These are phyloP conservation scores for Octodon degus DNA, from an alignment of 2,113 vertebrate species.

Conservation along the genomic window DNA sequence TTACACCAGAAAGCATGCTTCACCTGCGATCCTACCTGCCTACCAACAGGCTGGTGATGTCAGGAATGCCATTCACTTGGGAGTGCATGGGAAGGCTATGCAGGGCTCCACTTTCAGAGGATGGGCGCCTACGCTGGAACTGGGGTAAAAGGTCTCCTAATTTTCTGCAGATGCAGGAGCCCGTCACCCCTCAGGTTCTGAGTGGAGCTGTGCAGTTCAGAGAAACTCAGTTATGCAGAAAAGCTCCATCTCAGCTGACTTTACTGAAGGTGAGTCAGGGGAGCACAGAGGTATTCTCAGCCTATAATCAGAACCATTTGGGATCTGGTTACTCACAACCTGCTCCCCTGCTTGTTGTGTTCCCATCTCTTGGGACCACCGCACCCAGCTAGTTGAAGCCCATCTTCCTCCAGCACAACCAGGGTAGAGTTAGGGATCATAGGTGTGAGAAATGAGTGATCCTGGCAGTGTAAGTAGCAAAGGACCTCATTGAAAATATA, in stretches of 20 bases:
- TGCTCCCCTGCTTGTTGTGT: background rate
- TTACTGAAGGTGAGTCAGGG: background rate
- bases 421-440: background rate
- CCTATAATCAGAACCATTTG: background rate
- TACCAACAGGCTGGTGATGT: background rate
- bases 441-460: background rate
- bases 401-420: background rate
- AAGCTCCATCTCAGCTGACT: background rate
- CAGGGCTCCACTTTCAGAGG: background rate
- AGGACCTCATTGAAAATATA: slow-evolving; percentile 12
- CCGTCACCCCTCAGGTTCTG: background rate
- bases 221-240: background rate
- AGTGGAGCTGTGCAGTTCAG: background rate
- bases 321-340: background rate
- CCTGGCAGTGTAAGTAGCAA: background rate
- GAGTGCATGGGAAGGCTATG: background rate
- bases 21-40: background rate
- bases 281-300: background rate
- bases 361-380: background rate
- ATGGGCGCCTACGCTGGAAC: background rate
- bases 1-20: background rate
- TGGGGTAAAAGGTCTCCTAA: background rate
- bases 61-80: background rate
- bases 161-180: background rate
- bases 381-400: background rate